A percentile compares a stretch with the other conserved stretches of the same genome.
These are phyloP conservation scores for Sarotherodon lohbergeri DNA, from an alignment of 2,113 vertebrate species.

Conservation along the genomic window DNA sequence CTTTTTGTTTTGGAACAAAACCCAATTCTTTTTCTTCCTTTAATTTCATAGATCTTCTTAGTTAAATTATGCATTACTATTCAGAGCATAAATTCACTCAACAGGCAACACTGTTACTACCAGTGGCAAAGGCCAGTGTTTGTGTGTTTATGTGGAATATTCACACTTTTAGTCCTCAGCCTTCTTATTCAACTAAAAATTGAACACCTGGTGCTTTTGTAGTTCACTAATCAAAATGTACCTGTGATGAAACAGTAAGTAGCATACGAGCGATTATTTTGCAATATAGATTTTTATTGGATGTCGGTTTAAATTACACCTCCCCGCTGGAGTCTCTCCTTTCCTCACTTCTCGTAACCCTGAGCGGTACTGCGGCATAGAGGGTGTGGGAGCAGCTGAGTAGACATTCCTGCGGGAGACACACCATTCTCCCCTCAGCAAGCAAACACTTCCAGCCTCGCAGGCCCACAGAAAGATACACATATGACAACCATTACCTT, in stretches of 20 bases:
- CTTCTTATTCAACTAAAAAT: background rate
- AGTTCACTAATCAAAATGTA: background rate
- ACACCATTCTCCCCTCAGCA: slow-evolving; percentile 23
- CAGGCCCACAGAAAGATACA: slow-evolving; percentile 19
- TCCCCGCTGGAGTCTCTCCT: background rate
- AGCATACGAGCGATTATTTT: slow-evolving; percentile 7
- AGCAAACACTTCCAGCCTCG: slow-evolving; percentile 19
- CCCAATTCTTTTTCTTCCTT: background rate
- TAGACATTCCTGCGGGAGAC: slow-evolving; percentile 64
- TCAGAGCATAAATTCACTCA: background rate
- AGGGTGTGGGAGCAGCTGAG: slow-evolving; percentile 46
- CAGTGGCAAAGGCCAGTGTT: background rate
- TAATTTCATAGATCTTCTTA: background rate
- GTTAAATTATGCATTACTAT: background rate
- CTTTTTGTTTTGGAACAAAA: background rate
- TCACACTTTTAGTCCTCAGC: background rate
- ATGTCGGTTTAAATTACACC: slow-evolving; percentile 24
- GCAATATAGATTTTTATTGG: slow-evolving; percentile 14
- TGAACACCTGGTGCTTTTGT: background rate
- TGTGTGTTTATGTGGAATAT: background rate
- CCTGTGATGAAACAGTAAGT: background rate
- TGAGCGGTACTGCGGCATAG: background rate
- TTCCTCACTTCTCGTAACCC: slow-evolving; percentile 13
- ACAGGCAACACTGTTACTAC: background rate
- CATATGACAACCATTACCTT: slow-evolving; percentile 65